Conservation (phyloP, 2,888 invertebrate species). For the Empis livida region DNA sequence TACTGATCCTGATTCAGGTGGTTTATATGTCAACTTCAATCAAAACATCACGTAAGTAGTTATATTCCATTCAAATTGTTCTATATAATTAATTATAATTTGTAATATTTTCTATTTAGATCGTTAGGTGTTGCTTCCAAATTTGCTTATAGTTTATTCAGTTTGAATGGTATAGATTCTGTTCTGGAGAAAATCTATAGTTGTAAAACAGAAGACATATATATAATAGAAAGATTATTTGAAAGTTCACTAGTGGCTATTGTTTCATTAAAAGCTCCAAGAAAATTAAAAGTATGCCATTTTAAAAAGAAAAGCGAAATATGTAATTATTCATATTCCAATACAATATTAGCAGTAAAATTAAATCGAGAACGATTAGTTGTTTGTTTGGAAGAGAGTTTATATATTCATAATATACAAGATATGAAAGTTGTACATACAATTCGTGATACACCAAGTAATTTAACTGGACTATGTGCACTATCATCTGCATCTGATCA, state of each 20-base stretch:
- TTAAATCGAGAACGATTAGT: constrained; percentile 89
- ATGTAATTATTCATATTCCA: constrained; percentile 90
- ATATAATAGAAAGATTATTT: constrained; percentile 89
- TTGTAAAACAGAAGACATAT: constrained; percentile 74
- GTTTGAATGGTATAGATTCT: constrained; percentile 63
- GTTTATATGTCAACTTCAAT: constrained; percentile 92
- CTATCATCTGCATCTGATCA: constrained; percentile 79
- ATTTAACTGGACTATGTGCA: constrained; percentile 84
- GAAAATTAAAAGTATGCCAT: constrained; percentile 71
- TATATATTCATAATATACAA: constrained; percentile 96
- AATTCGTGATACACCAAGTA: constrained; percentile 94
- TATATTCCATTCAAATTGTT: constrained; percentile 9
- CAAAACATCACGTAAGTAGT: constrained; percentile 92
- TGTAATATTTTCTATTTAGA: constrained; percentile 34
- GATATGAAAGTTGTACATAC: constrained; percentile 98
- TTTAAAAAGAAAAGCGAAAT: constrained; percentile 97
- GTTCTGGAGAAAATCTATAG: constrained; percentile 81
- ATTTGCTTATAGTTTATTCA: constrained; percentile 80
- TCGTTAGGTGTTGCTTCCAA: constrained; percentile 88
- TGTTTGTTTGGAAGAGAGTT: constrained; percentile 92
- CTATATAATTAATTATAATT: not conserved
- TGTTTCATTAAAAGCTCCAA: constrained; percentile 80
- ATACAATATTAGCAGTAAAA: constrained; percentile 90
- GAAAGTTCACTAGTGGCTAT: constrained; percentile 94
- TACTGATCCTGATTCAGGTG: constrained; percentile 50